Base-by-base conservation (phyloP, 2,113 vertebrate genomes). In the Zeus faber region DNA sequence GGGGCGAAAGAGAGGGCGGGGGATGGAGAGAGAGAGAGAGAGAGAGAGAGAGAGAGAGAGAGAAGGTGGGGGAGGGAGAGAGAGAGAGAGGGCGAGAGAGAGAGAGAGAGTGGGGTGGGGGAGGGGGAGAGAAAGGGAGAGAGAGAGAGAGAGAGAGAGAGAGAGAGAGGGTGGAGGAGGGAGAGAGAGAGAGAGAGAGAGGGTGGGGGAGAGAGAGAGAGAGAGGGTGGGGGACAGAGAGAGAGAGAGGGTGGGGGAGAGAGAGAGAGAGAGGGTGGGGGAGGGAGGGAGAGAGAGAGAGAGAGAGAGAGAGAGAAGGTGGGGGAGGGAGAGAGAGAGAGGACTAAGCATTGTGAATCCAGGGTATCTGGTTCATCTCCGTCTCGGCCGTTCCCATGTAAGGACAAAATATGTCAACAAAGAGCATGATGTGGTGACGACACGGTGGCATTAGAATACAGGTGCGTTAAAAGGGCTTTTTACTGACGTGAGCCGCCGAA, bases 351-450 rank as follows among this genome's bases (percentile, higher is more conserved):
- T 23, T n/a, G 20, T 13, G 10, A 10, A n/a, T 84, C 81, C 33
- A 75, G n/a, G n/a, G n/a, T 23, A 39, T 37, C 50, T 27, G 72
- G 78, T 72, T n/a, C 35, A 76, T 83, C 65, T 57, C 21, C 11
- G 20, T 44, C 44, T 1, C 1, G 50, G 53, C 62, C 49, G 18
- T 41, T 26, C 47, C 72, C 74, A 64, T 79, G 45, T 81, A 80
- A 26, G 70, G 76, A 13, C 14, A 62, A 70, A 58, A 46, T 61
- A 60, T 67, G 52, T 6, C 24, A 44, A 70, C 58, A 31, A 2
- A 41, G 47, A 25, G 41, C 62, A 51, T 3, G 11, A n/a, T 5
- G 2, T 10, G 41, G 41, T 21, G 20, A 21, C 11, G 9, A 10
- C 9, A 44, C 33, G 1, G 11, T 37, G 33, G 33, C 33, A 37